These are phyloP conservation scores for Sandelia bainsii DNA, from an alignment of 2,797 vertebrate species.

Conservation along the genomic window DNA sequence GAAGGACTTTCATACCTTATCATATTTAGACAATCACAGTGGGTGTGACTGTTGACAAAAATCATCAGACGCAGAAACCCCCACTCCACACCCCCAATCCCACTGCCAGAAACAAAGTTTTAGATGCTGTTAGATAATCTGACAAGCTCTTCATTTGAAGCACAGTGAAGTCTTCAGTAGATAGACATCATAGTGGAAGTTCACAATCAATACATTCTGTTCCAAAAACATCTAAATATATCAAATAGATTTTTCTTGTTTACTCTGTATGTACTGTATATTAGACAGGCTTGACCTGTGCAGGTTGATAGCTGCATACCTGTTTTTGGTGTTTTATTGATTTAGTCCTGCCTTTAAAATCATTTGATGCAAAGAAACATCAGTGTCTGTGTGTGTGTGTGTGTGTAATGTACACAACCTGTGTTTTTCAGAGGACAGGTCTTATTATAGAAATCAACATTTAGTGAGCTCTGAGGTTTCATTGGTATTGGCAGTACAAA, in stretches of 20 bases:
- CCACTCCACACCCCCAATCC: neutral
- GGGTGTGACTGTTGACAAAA: no score
- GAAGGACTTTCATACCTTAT: no score
- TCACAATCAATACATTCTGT: neutral
- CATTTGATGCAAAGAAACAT: neutral
- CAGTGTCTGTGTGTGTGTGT: neutral
- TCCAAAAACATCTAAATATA: neutral
- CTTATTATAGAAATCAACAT: constrained; percentile 9
- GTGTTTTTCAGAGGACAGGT: neutral
- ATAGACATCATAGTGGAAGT: neutral
- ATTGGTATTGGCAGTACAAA: constrained; percentile 1
- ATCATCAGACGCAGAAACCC: no score
- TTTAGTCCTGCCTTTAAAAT: neutral
- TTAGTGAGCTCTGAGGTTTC: neutral
- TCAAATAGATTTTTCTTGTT: neutral
- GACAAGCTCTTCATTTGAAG: neutral
- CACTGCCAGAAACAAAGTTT: neutral
- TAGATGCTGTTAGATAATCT: neutral
- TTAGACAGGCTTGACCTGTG: no score
- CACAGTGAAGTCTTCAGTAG: neutral
- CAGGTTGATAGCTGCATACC: neutral
- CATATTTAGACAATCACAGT: no score
- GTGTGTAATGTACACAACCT: neutral
- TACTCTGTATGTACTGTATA: neutral
- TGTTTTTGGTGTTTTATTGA: neutral